Conservation (phyloP, 2,797 vertebrate species). For the Chelon labrosus region DNA sequence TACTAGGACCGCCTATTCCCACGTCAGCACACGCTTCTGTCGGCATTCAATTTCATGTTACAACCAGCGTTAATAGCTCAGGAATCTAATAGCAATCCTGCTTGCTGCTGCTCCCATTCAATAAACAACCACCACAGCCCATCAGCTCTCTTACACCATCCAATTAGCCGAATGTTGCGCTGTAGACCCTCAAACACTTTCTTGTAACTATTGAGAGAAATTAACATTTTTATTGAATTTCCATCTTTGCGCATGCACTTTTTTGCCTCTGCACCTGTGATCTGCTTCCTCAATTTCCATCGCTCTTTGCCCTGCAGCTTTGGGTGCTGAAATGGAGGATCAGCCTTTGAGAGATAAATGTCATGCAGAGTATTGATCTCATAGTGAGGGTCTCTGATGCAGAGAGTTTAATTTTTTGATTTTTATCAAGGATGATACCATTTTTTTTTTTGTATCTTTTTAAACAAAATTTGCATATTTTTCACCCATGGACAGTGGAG, state of each 20-base stretch:
- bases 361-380: too few relatives aligned
- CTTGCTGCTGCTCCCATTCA: constrained; percentile 23
- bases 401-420: too few relatives aligned
- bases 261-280: constrained; percentile 20
- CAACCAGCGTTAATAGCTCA: constrained; percentile 19
- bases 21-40: constrained; percentile 7
- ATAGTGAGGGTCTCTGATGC: too few relatives aligned
- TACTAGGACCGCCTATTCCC: constrained; percentile 1
- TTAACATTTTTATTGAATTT: constrained; percentile 61
- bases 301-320: constrained; percentile 1
- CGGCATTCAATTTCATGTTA: constrained; percentile 23
- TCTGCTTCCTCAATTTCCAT: constrained; percentile 6
- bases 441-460: too few relatives aligned
- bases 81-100: constrained; percentile 5
- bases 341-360: too few relatives aligned
- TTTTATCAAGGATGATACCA: too few relatives aligned
- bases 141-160: constrained; percentile 4
- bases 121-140: constrained; percentile 36
- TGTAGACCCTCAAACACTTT: constrained; percentile 28
- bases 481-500: neutral
- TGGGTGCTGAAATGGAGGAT: too few relatives aligned
- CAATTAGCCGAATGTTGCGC: constrained; percentile 28
- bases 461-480: neutral
- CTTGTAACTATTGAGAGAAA: constrained; percentile 44
- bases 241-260: constrained; percentile 9